phyloP scores from a whole-genome alignment of 2,888 invertebrate genomes.

The Tenthredo notha region DNA sequence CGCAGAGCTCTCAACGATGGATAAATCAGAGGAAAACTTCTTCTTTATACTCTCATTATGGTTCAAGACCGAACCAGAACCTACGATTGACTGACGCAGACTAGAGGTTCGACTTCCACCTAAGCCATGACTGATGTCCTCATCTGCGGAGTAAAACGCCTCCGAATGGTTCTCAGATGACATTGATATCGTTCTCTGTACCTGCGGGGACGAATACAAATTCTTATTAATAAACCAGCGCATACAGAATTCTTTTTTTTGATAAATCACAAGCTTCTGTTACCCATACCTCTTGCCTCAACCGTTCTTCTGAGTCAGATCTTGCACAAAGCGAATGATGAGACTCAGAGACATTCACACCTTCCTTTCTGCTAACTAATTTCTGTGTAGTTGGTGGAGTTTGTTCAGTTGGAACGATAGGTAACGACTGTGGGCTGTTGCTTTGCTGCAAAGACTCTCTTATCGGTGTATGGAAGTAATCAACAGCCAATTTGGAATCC shows the following conservation, averaged over 20 bases:
- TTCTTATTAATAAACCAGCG: background rate
- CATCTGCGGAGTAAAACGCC: slow-evolving; percentile 96
- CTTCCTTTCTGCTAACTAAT: slow-evolving; percentile 77
- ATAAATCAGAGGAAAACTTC: slow-evolving; percentile 82
- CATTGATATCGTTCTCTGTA: slow-evolving; percentile 91
- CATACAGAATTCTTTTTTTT: background rate
- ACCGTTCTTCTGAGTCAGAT: slow-evolving; percentile 81
- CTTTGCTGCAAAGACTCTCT: slow-evolving; percentile 70
- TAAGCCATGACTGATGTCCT: slow-evolving; percentile 85
- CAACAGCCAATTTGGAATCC: slow-evolving; percentile 91
- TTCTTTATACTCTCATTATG: slow-evolving; percentile 79
- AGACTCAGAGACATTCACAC: slow-evolving; percentile 84
- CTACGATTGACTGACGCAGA: slow-evolving; percentile 84
- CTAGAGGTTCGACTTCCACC: slow-evolving; percentile 85
- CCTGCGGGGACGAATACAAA: slow-evolving; percentile 70
- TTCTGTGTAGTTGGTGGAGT: slow-evolving; percentile 74
- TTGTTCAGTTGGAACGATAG: slow-evolving; percentile 68
- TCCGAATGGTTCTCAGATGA: slow-evolving; percentile 95
- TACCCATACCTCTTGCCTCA: slow-evolving; percentile 80
- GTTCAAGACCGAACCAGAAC: slow-evolving; percentile 79
- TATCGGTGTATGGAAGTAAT: slow-evolving; percentile 82
- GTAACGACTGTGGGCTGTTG: slow-evolving; percentile 71
- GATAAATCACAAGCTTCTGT: background rate
- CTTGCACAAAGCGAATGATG: slow-evolving; percentile 84
- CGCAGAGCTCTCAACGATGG: slow-evolving; percentile 78